Evolutionary conservation across 2,113 vertebrate genomes (phyloP).

Genomic region (Coptodon bakossiorum): DNA sequence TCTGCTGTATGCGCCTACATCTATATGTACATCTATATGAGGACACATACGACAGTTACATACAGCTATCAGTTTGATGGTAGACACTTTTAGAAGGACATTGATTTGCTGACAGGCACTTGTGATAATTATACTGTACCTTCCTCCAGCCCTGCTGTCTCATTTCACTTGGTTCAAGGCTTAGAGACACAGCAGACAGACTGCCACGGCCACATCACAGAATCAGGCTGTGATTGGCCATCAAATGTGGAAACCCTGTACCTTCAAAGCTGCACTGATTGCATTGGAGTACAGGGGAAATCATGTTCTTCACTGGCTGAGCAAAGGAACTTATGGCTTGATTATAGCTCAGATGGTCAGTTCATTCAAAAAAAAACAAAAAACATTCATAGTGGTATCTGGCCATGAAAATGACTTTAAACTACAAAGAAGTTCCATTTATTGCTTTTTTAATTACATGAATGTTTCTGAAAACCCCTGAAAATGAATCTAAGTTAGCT

Average conservation of each 20-base stretch:
- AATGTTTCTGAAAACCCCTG: neutral
- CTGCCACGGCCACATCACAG: conserved; percentile 32
- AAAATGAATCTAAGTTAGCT: neutral
- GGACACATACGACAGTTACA: conserved; percentile 42
- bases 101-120: conserved; percentile 49
- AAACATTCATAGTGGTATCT: neutral
- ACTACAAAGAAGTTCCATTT: neutral
- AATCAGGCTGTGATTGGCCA: conserved; percentile 15
- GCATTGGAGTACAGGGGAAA: neutral
- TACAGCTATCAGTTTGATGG: conserved; percentile 32
- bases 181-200: conserved; percentile 29
- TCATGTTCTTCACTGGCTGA: conserved; percentile 2
- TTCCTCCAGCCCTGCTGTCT: conserved; percentile 46
- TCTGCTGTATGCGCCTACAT: conserved; percentile 26
- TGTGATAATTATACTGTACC: conserved; percentile 66
- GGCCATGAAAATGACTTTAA: neutral
- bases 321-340: neutral
- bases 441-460: neutral
- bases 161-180: conserved; percentile 34
- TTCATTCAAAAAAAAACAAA: neutral
- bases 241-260: neutral
- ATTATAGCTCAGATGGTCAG: neutral
- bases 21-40: conserved; percentile 29
- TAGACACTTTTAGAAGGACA: conserved; percentile 49
- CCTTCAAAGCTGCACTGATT: neutral